Evolutionary conservation across 2,113 vertebrate species (phyloP).

Genomic region (Chaenocephalus aceratus): DNA sequence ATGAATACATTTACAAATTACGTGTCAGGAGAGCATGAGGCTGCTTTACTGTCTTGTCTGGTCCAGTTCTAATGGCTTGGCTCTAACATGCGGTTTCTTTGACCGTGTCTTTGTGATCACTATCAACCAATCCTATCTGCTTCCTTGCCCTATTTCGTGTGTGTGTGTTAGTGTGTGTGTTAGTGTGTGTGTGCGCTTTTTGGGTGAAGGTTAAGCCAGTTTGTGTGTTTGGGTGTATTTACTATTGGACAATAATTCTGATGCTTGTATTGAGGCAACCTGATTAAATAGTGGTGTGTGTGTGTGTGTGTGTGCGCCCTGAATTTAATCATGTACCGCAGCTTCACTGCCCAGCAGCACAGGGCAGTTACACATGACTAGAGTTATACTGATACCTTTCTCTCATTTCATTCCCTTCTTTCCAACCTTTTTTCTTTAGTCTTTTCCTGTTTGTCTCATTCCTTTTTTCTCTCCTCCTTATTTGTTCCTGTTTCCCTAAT

Average conservation of each 20-base stretch:
- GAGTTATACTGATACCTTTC: neutral
- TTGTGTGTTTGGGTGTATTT: conserved; percentile 20
- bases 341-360: conserved; percentile 17
- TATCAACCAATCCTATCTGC: neutral
- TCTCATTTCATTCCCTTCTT: no score
- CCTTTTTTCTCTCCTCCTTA: neutral
- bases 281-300: conserved; percentile 37
- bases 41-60: neutral
- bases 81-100: neutral
- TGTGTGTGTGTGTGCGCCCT: neutral
- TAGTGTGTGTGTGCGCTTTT: neutral
- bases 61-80: neutral
- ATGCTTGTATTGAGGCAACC: conserved; percentile 36
- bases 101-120: neutral
- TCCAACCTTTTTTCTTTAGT: neutral
- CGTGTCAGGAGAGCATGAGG: neutral
- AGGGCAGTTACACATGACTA: conserved; percentile 4
- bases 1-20: neutral
- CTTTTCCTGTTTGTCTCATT: neutral
- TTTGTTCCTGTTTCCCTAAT: no score
- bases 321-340: conserved; percentile 13
- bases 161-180: conserved; percentile 8
- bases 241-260: conserved; percentile 25
- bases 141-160: neutral
- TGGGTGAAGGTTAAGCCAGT: conserved; percentile 26